These are phyloP conservation scores for Macrosteles quadrilineatus DNA, from an alignment of 1,140 invertebrate species.

Conservation along the genomic window DNA sequence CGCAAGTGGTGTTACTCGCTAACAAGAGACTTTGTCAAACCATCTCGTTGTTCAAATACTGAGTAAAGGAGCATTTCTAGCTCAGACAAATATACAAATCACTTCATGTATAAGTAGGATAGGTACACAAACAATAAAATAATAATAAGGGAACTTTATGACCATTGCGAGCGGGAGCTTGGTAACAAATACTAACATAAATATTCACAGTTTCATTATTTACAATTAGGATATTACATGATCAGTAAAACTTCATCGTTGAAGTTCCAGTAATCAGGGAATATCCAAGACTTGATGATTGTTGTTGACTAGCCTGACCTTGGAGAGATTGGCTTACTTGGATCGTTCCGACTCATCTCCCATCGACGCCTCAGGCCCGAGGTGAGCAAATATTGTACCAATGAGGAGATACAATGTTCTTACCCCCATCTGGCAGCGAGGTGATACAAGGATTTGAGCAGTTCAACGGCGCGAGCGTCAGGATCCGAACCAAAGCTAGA, in stretches of 20 bases:
- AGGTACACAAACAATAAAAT: too few relatives aligned
- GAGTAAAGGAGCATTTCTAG: too few relatives aligned
- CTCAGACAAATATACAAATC: too few relatives aligned
- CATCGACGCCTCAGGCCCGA: too few relatives aligned
- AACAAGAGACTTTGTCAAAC: too few relatives aligned
- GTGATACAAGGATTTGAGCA: conserved; percentile 77
- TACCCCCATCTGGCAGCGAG: conserved; percentile 76
- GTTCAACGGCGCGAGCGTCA: conserved; percentile 74
- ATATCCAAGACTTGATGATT: neutral
- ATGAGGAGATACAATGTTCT: neutral
- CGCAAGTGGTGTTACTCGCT: too few relatives aligned
- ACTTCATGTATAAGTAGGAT: too few relatives aligned
- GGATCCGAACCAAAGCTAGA: conserved; percentile 49
- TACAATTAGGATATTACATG: conserved; percentile 8
- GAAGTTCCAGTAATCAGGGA: conserved; percentile 12
- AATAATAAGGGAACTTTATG: too few relatives aligned
- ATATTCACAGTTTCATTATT: conserved; percentile 22
- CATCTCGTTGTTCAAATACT: too few relatives aligned
- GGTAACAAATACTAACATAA: neutral
- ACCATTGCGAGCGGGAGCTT: too few relatives aligned
- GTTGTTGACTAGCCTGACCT: conserved; percentile 5
- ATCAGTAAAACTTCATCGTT: conserved; percentile 24
- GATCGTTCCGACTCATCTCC: too few relatives aligned
- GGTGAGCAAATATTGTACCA: too few relatives aligned
- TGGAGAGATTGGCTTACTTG: neutral